These are phyloP conservation scores for Madoqua kirkii DNA, from an alignment of 2,113 vertebrate species.

Conservation along the genomic window DNA sequence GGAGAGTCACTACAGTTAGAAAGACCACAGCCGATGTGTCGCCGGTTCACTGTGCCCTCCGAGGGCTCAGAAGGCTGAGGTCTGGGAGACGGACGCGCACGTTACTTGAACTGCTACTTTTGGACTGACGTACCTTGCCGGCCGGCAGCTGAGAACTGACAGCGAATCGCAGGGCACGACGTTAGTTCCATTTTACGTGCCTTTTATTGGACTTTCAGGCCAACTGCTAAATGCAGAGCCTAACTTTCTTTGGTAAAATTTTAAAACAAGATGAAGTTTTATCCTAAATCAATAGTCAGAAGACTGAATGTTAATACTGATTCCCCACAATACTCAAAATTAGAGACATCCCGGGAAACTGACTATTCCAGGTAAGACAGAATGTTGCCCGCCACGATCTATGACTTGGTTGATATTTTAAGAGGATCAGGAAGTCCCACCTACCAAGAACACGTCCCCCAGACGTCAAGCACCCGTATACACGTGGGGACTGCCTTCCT, in stretches of 20 bases:
- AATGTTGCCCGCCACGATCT: background rate
- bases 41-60: rapidly evolving
- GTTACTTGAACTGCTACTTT: background rate
- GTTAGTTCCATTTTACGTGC: rapidly evolving
- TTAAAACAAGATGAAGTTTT: background rate
- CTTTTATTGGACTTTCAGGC: background rate
- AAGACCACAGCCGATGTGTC: background rate
- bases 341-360: constrained; percentile 17
- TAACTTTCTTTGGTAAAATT: background rate
- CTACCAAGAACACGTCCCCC: background rate
- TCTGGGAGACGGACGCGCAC: rapidly evolving
- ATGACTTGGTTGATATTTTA: constrained; percentile 4
- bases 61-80: rapidly evolving
- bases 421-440: constrained; percentile 5
- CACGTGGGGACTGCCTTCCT: background rate
- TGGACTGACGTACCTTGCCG: background rate
- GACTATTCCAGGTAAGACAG: background rate
- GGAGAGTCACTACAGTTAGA: background rate
- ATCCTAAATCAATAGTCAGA: background rate
- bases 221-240: background rate
- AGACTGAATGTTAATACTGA: constrained; percentile 33
- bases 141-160: background rate
- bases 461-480: background rate
- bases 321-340: background rate
- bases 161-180: rapidly evolving